phyloP scores from a whole-genome alignment of 2,888 invertebrate species.

The Drosophila mulleri region DNA sequence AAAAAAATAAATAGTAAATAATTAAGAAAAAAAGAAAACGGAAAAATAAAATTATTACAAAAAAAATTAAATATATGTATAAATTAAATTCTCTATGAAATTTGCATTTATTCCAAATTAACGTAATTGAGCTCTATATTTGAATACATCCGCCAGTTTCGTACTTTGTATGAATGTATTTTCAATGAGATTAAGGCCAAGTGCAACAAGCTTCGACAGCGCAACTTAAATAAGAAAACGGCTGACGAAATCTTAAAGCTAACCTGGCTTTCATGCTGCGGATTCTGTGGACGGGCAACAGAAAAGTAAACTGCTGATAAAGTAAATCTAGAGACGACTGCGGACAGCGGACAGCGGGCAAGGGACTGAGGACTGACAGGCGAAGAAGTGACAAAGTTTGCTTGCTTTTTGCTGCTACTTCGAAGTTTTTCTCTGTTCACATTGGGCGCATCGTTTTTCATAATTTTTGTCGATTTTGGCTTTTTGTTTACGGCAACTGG shows the following conservation, averaged over 20 bases:
- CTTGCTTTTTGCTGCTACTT: conserved; percentile 22
- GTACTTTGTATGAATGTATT: conserved; percentile 4
- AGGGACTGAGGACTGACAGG: conserved; percentile 46
- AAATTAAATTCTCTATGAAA: not conserved
- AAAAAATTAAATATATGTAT: no score
- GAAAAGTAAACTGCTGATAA: conserved; percentile 30
- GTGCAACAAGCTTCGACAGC: not conserved
- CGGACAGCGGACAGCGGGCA: conserved; percentile 28
- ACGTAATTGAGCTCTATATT: no score
- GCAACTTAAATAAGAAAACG: not conserved
- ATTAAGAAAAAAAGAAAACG: no score
- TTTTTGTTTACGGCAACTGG: conserved; percentile 46
- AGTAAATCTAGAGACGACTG: conserved; percentile 44
- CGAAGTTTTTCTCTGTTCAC: conserved; percentile 41
- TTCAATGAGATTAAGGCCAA: conserved; percentile 13
- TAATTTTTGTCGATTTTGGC: conserved; percentile 48
- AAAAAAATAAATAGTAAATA: no score
- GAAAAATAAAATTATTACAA: no score
- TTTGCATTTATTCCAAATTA: not conserved
- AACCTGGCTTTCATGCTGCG: conserved; percentile 1
- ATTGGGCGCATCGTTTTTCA: conserved; percentile 62
- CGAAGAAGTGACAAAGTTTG: conserved; percentile 61
- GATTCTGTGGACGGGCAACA: conserved; percentile 7
- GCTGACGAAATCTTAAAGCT: not conserved
- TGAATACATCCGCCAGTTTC: no score